Percentiles rank a stretch among this genome's conserved stretches.
Evolutionary conservation across 23 tunicate species (phyloP).

Genomic region (Diplosoma virens): DNA sequence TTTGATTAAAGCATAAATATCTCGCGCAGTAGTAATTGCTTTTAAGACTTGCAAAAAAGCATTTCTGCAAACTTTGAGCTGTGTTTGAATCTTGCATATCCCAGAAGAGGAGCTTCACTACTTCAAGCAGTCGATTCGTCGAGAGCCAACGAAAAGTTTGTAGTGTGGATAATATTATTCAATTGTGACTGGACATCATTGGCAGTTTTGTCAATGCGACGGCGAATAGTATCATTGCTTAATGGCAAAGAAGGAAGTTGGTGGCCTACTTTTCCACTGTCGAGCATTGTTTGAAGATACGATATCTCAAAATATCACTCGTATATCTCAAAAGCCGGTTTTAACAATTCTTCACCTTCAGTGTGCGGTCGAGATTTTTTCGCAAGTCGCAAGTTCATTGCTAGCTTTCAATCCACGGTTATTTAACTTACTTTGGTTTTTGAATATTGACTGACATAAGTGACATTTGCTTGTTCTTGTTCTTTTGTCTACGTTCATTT

Average conservation of each 20-base stretch:
- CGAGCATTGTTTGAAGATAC: too few relatives aligned
- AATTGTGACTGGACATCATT: too few relatives aligned
- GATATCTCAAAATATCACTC: neutral
- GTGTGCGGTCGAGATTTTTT: conserved; percentile 18
- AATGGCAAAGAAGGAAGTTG: conserved; percentile 2
- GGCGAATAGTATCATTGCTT: conserved; percentile 5
- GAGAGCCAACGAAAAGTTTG: conserved; percentile 6
- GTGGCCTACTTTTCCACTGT: conserved; percentile 6
- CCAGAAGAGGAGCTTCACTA: conserved; percentile 9
- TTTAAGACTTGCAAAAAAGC: neutral
- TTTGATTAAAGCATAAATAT: neutral
- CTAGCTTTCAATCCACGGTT: neutral
- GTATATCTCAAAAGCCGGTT: conserved; percentile 16
- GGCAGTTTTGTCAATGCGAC: conserved; percentile 12
- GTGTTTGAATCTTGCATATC: neutral
- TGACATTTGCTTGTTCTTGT: neutral
- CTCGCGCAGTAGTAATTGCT: neutral
- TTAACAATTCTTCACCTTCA: too few relatives aligned
- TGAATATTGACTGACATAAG: neutral
- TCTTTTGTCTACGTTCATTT: conserved; percentile 4
- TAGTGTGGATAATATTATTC: neutral
- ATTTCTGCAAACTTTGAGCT: conserved; percentile 5
- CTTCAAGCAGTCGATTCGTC: conserved; percentile 1
- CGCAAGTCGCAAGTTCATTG: neutral
- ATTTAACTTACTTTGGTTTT: neutral